phyloP scores from a whole-genome alignment of 2,797 vertebrate species.

The Allobates femoralis region DNA sequence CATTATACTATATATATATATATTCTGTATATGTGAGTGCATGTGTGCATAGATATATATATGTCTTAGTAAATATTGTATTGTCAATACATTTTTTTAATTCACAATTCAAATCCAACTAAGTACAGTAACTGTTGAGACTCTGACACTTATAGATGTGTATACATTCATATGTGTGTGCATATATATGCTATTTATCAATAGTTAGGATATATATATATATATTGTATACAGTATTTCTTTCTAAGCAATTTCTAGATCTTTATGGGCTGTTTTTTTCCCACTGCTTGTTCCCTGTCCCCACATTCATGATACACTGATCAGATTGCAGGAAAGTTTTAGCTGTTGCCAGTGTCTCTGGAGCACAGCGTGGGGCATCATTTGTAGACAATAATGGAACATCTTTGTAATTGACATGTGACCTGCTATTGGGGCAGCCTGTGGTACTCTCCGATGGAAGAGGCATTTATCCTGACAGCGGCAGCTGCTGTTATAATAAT shows the following conservation, averaged over 20 bases:
- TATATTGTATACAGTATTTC: no score
- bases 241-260: no score
- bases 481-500: conserved; percentile 84
- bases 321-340: background rate
- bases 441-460: conserved; percentile 78
- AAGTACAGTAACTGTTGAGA: no score
- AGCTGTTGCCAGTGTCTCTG: background rate
- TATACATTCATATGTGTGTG: no score
- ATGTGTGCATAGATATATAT: no score
- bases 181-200: no score
- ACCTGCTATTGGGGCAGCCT: conserved; percentile 77
- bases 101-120: no score
- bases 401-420: conserved; percentile 82
- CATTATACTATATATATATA: background rate
- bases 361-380: conserved; percentile 51
- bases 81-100: no score
- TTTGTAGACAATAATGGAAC: conserved; percentile 70
- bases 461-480: conserved; percentile 81
- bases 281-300: background rate
- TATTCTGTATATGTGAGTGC: background rate
- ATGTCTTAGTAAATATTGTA: no score
- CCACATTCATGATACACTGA: background rate
- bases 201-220: background rate
- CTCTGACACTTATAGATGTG: background rate
- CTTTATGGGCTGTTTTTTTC: background rate